A percentile compares a stretch with the other conserved stretches of the same genome.
phyloP scores from a whole-genome alignment of 2,797 vertebrate genomes.

The Gadopsis bispinosus region DNA sequence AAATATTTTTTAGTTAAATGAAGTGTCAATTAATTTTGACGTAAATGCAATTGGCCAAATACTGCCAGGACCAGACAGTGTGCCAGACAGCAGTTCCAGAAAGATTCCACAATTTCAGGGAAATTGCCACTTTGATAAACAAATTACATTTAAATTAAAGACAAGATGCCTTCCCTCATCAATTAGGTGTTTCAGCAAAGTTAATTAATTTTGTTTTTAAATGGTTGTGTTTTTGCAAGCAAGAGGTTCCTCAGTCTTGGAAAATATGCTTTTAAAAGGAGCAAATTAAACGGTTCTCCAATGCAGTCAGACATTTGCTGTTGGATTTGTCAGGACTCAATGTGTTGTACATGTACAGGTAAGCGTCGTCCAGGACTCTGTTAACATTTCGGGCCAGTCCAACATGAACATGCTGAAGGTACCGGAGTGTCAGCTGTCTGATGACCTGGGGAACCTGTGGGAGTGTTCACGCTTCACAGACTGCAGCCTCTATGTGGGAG shows the following conservation, averaged over 20 bases:
- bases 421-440: slow-evolving; percentile 96
- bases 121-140: slow-evolving; percentile 79
- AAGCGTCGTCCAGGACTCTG: slow-evolving; percentile 97
- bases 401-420: slow-evolving; percentile 98
- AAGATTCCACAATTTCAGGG: slow-evolving; percentile 73
- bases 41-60: slow-evolving; percentile 83
- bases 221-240: slow-evolving; percentile 50
- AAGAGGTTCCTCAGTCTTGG: slow-evolving; percentile 8
- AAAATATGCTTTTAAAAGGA: slow-evolving; percentile 22
- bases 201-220: slow-evolving; percentile 66
- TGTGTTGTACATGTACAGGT: slow-evolving; percentile 83
- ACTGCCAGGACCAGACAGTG: slow-evolving; percentile 78
- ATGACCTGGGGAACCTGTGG: slow-evolving; percentile 98
- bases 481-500: slow-evolving; percentile 96
- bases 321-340: neutral
- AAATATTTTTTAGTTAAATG: slow-evolving; percentile 87
- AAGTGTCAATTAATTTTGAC: slow-evolving; percentile 84
- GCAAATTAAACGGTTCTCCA: neutral
- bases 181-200: slow-evolving; percentile 71
- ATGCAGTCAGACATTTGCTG: neutral
- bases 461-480: slow-evolving; percentile 98
- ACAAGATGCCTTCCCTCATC: slow-evolving; percentile 67
- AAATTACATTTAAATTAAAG: slow-evolving; percentile 78
- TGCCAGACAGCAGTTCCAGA: slow-evolving; percentile 55
- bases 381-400: slow-evolving; percentile 98